phyloP scores from a whole-genome alignment of 1,140 invertebrate genomes.

The Eubasilissa regina region DNA sequence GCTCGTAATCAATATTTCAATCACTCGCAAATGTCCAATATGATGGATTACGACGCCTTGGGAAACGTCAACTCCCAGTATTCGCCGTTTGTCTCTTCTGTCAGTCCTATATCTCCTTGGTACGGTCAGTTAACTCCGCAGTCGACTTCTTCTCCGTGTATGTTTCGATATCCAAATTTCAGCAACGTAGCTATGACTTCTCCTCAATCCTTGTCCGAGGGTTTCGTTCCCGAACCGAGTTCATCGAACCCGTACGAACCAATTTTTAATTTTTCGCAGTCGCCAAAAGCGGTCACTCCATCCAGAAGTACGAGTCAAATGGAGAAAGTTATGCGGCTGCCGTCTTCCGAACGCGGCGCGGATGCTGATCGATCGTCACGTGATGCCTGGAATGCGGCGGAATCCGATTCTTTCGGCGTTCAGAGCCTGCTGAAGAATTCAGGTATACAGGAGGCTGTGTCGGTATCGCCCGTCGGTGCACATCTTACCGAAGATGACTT shows the following conservation, averaged over 20 bases:
- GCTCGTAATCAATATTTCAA: too few relatives aligned
- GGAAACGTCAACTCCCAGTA: too few relatives aligned
- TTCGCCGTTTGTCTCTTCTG: background rate
- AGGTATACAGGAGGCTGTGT: background rate
- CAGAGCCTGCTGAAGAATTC: background rate
- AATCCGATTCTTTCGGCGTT: background rate
- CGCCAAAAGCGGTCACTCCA: too few relatives aligned
- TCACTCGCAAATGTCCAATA: too few relatives aligned
- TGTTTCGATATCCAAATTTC: background rate
- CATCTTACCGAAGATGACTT: background rate
- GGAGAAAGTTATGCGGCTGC: too few relatives aligned
- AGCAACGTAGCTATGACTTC: background rate
- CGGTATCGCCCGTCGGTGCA: background rate
- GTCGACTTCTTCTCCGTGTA: background rate
- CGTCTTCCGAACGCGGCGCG: too few relatives aligned
- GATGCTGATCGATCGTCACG: too few relatives aligned
- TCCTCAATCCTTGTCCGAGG: background rate
- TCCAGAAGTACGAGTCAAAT: too few relatives aligned
- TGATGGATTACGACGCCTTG: too few relatives aligned
- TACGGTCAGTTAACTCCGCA: background rate
- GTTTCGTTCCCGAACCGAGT: background rate
- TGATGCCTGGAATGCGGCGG: too few relatives aligned
- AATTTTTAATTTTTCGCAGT: too few relatives aligned
- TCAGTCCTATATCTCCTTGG: background rate
- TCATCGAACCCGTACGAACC: background rate